Conservation (phyloP, 2,113 vertebrate species). For the Hepsetus odoe region DNA sequence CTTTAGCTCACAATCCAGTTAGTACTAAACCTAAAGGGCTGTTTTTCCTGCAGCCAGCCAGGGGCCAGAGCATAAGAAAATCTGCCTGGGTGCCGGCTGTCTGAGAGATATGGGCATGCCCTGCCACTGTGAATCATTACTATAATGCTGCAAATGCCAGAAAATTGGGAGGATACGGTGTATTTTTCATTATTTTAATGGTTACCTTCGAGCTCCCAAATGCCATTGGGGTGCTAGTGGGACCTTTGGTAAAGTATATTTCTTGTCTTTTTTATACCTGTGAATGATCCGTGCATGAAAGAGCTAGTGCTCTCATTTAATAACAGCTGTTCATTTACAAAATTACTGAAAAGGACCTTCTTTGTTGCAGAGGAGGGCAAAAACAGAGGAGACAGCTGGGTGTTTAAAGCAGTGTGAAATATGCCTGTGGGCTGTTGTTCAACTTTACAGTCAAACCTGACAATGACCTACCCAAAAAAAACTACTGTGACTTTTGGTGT, state of each 20-base stretch:
- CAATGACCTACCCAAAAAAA: background rate
- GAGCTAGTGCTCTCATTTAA: background rate
- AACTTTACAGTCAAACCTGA: background rate
- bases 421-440: background rate
- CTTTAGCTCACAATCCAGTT: background rate
- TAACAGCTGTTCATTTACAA: background rate
- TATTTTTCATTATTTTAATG: conserved; percentile 46
- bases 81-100: conserved; percentile 6
- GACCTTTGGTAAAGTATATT: conserved; percentile 34
- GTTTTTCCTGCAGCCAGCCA: conserved; percentile 12
- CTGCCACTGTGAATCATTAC: conserved; percentile 13
- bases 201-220: conserved; percentile 20
- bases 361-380: background rate
- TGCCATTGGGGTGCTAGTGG: background rate
- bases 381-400: background rate
- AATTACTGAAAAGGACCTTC: background rate
- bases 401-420: conserved; percentile 5
- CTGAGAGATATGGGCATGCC: conserved; percentile 17
- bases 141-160: conserved; percentile 31
- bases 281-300: conserved; percentile 24
- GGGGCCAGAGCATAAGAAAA: background rate
- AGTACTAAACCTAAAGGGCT: conserved; percentile 3
- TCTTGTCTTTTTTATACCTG: conserved; percentile 13
- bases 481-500: background rate
- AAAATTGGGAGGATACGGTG: conserved; percentile 11